These are phyloP conservation scores for Pleuronectes platessa DNA, from an alignment of 2,113 vertebrate genomes.

Conservation along the genomic window DNA sequence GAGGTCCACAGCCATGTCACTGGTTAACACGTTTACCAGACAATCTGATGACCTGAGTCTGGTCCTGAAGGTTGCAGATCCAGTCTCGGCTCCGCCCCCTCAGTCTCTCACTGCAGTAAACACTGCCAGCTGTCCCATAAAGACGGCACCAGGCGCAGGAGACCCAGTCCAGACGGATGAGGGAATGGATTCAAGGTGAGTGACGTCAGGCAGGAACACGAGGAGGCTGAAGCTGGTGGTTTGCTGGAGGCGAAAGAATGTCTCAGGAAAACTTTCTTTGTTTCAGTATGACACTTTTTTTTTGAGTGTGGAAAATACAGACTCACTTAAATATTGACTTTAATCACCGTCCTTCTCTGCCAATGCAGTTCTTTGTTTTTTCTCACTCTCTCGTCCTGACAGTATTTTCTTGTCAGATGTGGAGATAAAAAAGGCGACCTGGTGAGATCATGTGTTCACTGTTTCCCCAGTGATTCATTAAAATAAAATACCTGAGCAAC, in stretches of 20 bases:
- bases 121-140: constrained; percentile 63
- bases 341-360: too few species aligned
- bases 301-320: too few species aligned
- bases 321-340: too few species aligned
- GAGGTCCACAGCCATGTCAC: background rate
- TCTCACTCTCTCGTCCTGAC: too few species aligned
- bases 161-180: constrained; percentile 44
- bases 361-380: too few species aligned
- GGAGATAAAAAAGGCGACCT: too few species aligned
- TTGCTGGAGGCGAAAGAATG: background rate
- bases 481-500: background rate
- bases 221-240: background rate
- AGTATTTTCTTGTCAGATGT: too few species aligned
- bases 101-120: constrained; percentile 32
- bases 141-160: constrained; percentile 28
- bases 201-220: constrained; percentile 42
- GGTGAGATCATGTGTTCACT: background rate
- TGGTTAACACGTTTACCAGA: background rate
- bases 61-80: too few species aligned
- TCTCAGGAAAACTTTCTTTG: too few species aligned
- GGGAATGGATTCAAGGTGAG: constrained; percentile 52
- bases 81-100: background rate
- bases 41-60: background rate
- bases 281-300: too few species aligned
- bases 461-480: background rate